Evolutionary conservation across 2,797 vertebrate species (phyloP).

Genomic region (Neosalanx taihuensis): DNA sequence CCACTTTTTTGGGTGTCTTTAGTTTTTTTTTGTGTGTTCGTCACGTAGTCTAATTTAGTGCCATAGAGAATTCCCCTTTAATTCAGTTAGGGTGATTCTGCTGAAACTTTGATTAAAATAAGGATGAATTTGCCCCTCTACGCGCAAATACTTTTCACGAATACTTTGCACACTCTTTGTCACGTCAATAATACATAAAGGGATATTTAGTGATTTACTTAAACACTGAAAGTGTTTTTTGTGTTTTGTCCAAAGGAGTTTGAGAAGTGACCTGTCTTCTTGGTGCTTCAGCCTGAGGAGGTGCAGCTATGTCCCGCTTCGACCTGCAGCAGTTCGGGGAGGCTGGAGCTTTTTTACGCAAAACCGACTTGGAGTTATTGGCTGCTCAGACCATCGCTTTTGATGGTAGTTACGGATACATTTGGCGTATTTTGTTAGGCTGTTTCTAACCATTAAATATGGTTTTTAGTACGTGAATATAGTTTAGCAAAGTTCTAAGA

Average conservation of each 20-base stretch:
- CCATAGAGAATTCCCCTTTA: constrained; percentile 4
- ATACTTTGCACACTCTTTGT: neutral
- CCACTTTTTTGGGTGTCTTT: constrained; percentile 20
- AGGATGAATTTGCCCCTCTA: constrained; percentile 23
- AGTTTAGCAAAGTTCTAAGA: neutral
- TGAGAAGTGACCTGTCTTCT: constrained; percentile 21
- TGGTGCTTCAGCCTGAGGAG: constrained; percentile 30
- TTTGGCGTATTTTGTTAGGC: constrained; percentile 4
- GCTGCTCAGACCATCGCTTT: constrained; percentile 75
- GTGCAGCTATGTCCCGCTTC: constrained; percentile 72
- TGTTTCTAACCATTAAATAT: neutral
- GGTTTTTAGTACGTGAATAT: neutral
- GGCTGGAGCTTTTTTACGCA: constrained; percentile 85
- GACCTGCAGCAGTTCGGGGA: constrained; percentile 84
- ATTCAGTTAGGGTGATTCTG: neutral
- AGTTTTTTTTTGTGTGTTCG: constrained; percentile 50
- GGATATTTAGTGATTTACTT: neutral
- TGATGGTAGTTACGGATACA: constrained; percentile 75
- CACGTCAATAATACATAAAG: neutral
- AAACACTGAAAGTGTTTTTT: constrained; percentile 9
- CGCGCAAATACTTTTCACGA: constrained; percentile 17
- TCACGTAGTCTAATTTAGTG: constrained; percentile 41
- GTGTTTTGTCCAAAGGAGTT: constrained; percentile 47
- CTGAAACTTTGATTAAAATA: constrained; percentile 7
- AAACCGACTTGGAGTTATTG: constrained; percentile 81